These are phyloP conservation scores for Polydrusus tereticollis DNA, from an alignment of 2,888 invertebrate genomes.

Conservation along the genomic window DNA sequence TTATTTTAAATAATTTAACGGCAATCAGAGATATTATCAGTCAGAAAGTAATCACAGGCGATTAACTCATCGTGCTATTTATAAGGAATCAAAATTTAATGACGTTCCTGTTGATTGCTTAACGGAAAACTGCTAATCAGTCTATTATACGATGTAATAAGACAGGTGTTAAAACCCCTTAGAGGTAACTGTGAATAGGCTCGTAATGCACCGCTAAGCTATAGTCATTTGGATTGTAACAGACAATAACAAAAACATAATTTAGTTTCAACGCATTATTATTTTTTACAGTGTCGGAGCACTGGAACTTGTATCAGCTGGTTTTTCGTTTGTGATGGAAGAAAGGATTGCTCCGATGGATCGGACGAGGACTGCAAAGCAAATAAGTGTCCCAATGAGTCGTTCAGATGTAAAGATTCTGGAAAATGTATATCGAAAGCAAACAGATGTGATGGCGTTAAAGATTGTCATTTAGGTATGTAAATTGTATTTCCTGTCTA, in stretches of 20 bases:
- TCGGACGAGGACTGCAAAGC: slow-evolving; percentile 87
- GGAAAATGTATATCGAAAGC: slow-evolving; percentile 83
- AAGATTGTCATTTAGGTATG: slow-evolving; percentile 77
- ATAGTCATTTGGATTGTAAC: not conserved
- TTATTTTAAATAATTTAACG: no score
- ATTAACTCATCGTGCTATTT: no score
- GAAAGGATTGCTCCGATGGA: slow-evolving; percentile 86
- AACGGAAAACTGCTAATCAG: not conserved
- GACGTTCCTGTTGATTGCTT: not conserved
- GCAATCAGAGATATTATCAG: no score
- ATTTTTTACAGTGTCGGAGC: slow-evolving; percentile 79
- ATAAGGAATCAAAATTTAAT: no score
- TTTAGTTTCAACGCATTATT: not conserved
- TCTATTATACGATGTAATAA: not conserved
- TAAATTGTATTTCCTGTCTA: no score
- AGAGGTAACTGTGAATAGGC: not conserved
- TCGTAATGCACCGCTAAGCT: not conserved
- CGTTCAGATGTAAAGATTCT: slow-evolving; percentile 79
- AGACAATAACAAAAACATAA: not conserved
- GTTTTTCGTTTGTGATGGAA: slow-evolving; percentile 93
- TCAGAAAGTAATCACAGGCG: no score
- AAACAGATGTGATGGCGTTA: slow-evolving; percentile 83
- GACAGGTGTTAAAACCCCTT: not conserved
- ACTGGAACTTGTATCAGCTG: slow-evolving; percentile 90
- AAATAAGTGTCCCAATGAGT: slow-evolving; percentile 77